Evolutionary conservation across 2,888 invertebrate genomes (phyloP), one percentile per base, ranked within the genome.

Genomic region (Aplocera efformata): DNA sequence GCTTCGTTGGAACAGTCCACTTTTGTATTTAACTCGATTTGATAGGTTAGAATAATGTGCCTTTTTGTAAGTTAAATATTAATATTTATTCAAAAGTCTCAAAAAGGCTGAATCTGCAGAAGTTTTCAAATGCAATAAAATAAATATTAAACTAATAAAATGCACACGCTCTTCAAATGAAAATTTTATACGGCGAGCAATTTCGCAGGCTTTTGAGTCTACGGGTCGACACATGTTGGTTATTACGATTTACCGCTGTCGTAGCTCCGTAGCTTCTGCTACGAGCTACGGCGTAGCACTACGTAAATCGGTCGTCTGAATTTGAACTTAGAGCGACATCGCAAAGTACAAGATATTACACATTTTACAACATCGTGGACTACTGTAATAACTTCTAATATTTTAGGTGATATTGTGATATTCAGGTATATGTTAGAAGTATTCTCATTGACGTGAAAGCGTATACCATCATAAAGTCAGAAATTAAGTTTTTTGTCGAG

Each of bases 361-460:
- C 40, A 32, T 30, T 36, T 37, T 39, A 52, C 33, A 38, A 37
- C 38, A 35, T 35, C 44, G 32, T 54, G 50, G 48, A 43, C 36
- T 43, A 34, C 29, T 9, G 43, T 42, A 49, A 51, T 51, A 51
- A 46, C 49, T 49, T 43, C 37, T 48, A 39, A 42, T 46, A 38
- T 46, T 43, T 45, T 41, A 48, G 49, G 43, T 45, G 49, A 48
- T 42, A 48, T 49, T 49, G 49, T 45, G n/a, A n/a, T n/a, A n/a
- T n/a, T n/a, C n/a, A n/a, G n/a, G n/a, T n/a, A n/a, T n/a, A 32
- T 47, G 47, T 44, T 47, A 47, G 42, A 35, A 37, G 40, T 32
- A 35, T 41, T 47, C 30, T 39, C 8, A 21, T 27, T 10, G 37
- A 48, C 46, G 43, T 37, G 42, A 33, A 40, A 31, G 42, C 23